Conservation (phyloP, 2,888 invertebrate genomes). For the Tenthredo mesomela region DNA sequence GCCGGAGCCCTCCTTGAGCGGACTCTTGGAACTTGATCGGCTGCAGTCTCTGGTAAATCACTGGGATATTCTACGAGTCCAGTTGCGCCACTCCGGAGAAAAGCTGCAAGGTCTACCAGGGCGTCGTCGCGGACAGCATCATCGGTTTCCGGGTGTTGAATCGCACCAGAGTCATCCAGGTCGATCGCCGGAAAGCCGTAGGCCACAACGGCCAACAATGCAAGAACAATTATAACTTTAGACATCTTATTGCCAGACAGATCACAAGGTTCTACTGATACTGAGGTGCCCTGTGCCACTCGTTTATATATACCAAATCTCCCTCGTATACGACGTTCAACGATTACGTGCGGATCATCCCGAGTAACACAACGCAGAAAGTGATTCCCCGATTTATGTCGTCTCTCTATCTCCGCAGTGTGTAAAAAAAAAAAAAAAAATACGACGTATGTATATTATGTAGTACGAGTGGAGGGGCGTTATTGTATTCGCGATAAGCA, state of each 20-base stretch:
- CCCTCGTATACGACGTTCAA: too few relatives aligned
- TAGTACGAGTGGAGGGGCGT: too few relatives aligned
- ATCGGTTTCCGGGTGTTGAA: neutral
- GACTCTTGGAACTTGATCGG: too few relatives aligned
- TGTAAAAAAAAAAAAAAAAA: too few relatives aligned
- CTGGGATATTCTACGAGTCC: neutral
- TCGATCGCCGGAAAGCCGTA: neutral
- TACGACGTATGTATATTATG: too few relatives aligned
- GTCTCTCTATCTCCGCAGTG: too few relatives aligned
- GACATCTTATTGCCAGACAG: neutral
- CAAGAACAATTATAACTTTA: neutral
- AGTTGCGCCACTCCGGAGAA: neutral
- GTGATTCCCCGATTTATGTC: too few relatives aligned
- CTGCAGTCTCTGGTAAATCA: neutral
- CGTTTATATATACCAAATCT: neutral
- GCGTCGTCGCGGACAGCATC: neutral
- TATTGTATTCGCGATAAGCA: too few relatives aligned
- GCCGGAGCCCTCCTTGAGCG: too few relatives aligned
- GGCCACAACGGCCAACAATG: neutral
- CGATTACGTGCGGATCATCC: too few relatives aligned
- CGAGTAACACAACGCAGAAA: too few relatives aligned
- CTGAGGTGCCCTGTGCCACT: neutral
- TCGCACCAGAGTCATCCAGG: neutral
- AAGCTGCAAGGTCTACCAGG: neutral
- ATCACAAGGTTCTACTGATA: neutral